Base-by-base conservation (phyloP, 2,797 vertebrate species). In the Pseudomugil tenellus region DNA sequence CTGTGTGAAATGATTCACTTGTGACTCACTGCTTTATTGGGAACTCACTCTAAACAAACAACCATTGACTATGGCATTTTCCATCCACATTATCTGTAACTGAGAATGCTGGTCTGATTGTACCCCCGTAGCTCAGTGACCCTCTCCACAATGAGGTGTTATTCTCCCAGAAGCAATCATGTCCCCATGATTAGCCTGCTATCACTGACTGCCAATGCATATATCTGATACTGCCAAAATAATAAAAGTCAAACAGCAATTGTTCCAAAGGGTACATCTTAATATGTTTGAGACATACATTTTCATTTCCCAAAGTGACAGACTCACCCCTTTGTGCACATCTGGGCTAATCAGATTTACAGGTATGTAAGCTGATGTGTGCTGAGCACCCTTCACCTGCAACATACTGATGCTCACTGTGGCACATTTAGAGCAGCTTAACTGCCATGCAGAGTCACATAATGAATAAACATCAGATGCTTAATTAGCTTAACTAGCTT, bases 1-100 rank as follows among this genome's bases (percentile, higher is more conserved):
- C 83, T 85, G 83, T 84, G 83, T 83, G 83, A 86, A 87, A 79
- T 91, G 86, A 90, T 89, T 92, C 90, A 87, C 82, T 82, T 12
- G 63, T 86, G 90, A 90, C 82, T 92, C 90, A 90, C 46, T 79
- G 83, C 70, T 78, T 91, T 84, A 89, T 88, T 87, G 79, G 86
- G 88, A 75, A 76, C 83, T 84, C 77, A 76, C 74, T 79, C 80
- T 71, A 90, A 87, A 87, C 87, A 91, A 90, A 86, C 86, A 90
- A 81, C 76, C 76, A 67, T 74, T 80, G 80, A 67, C 77, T 68
- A 66, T 70, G 70, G 72, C 76, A 49, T 88, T 89, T 85, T 90
- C 72, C 56, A 79, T 84, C 84, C 85, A 86, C 77, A 83, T 79
- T 66, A 72, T 81, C 79, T 86, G 83, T 84, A 87, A 87, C 56